Base-by-base conservation (phyloP, 2,888 invertebrate species). In the Caenorhabditis angaria region DNA sequence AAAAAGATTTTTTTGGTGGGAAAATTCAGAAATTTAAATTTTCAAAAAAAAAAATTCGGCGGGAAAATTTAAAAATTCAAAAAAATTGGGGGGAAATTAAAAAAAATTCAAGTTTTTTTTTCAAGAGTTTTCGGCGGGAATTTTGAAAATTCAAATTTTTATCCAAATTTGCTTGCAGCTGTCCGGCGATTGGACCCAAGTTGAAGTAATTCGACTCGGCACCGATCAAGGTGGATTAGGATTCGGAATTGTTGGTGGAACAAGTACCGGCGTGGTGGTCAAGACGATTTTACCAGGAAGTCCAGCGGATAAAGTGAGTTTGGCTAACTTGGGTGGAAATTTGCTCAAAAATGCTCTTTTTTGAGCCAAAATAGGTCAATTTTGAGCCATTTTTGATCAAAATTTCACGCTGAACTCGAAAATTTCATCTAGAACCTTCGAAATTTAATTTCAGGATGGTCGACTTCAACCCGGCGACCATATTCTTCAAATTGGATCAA, bases 131-230 rank as follows among this genome's bases (percentile, higher is more conserved):
- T n/a, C n/a, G n/a, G n/a, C n/a, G n/a, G n/a, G n/a, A 41, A 41
- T 18, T 18, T 14, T 41, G 18, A 14, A 41, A 3, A 3, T 3
- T 14, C 18, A 14, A 1, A n/a, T 20, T n/a, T n/a, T n/a, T n/a
- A n/a, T n/a, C n/a, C n/a, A 32, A 3, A 12, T 41, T 41, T 41
- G 5, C 14, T 78, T 89, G 69, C 87, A 94, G 92, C 91, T 97
- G 90, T 96, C 94, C 90, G 97, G 97, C 89, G 97, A 97, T 91
- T 97, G 96, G 96, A 95, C 95, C 86, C 97, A 97, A 91, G 95
- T 99, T 83, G 97, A 99, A 91, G 94, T 96, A 70, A 95, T 99
- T 84, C 96, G 97, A 88, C 91, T 99, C 77, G 93, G 95, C 55
- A 97, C 97, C 89, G 97, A 97, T 61, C 58, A 70, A 29, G 78